phyloP scores from a whole-genome alignment of 2,797 vertebrate species.

The Mastacembelus armatus region DNA sequence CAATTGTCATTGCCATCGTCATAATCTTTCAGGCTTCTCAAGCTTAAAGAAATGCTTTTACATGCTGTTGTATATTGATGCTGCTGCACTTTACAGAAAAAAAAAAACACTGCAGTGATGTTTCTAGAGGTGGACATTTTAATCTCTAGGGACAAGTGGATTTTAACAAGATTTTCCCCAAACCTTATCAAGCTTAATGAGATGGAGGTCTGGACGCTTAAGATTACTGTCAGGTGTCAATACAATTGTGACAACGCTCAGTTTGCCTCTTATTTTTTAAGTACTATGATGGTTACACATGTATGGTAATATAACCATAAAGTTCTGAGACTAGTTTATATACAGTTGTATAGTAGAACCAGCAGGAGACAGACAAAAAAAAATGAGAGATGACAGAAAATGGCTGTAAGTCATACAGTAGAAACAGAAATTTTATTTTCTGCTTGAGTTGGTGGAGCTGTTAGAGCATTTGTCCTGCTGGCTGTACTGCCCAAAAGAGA shows the following conservation, averaged over 20 bases:
- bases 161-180: conserved; percentile 11
- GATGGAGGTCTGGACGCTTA: background rate
- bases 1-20: background rate
- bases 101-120: background rate
- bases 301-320: background rate
- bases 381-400: conserved; percentile 27
- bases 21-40: background rate
- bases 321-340: background rate
- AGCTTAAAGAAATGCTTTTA: conserved; percentile 1
- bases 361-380: background rate
- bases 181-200: background rate
- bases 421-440: conserved; percentile 49
- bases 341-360: background rate
- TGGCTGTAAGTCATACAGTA: conserved; percentile 18
- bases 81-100: too few species aligned
- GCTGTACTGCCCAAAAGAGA: conserved; percentile 13
- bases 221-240: too few species aligned
- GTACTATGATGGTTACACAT: background rate
- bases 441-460: conserved; percentile 28
- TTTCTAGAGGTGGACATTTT: background rate
- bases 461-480: conserved; percentile 35
- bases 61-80: background rate
- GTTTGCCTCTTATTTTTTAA: too few species aligned
- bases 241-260: too few species aligned
- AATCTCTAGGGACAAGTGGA: background rate